phyloP scores from a whole-genome alignment of 1,140 invertebrate species.

The Tetramorium alpestre region DNA sequence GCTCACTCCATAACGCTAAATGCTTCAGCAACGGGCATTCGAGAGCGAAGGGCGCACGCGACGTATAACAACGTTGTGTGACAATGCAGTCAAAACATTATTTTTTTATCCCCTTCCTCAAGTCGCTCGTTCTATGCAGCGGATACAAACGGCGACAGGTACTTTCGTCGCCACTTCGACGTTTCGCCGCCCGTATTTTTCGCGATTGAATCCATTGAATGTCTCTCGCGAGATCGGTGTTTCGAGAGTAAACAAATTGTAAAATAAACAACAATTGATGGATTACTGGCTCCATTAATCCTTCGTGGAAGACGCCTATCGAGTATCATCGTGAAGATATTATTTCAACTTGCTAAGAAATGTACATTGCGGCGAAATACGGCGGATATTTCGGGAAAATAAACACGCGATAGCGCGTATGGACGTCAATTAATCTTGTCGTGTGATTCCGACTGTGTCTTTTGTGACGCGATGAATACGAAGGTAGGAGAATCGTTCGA shows the following conservation, averaged over 20 bases:
- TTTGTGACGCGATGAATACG: conserved; percentile 49
- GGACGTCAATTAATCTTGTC: conserved; percentile 31
- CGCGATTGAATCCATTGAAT: conserved; percentile 1
- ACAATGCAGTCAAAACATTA: conserved; percentile 72
- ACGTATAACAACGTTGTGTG: conserved; percentile 55
- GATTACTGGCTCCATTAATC: conserved; percentile 20
- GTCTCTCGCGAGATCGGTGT: conserved; percentile 17
- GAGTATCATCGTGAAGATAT: conserved; percentile 4
- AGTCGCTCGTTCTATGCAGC: conserved; percentile 20
- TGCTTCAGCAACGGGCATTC: conserved; percentile 59
- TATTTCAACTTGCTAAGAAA: neutral
- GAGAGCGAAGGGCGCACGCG: conserved; percentile 50
- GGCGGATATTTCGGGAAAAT: conserved; percentile 24
- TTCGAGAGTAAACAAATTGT: conserved; percentile 39
- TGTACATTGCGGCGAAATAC: neutral
- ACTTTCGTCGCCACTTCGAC: conserved; percentile 58
- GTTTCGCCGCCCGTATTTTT: conserved; percentile 33
- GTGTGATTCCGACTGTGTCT: conserved; percentile 42
- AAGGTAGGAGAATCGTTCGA: conserved; percentile 31
- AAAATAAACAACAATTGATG: conserved; percentile 20
- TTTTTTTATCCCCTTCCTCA: conserved; percentile 28
- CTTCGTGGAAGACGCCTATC: neutral
- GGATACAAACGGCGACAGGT: conserved; percentile 28
- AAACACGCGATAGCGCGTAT: neutral
- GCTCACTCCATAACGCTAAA: conserved; percentile 69